These are phyloP conservation scores for Slavum lentiscoides DNA, from an alignment of 2,888 invertebrate species.

Conservation along the genomic window DNA sequence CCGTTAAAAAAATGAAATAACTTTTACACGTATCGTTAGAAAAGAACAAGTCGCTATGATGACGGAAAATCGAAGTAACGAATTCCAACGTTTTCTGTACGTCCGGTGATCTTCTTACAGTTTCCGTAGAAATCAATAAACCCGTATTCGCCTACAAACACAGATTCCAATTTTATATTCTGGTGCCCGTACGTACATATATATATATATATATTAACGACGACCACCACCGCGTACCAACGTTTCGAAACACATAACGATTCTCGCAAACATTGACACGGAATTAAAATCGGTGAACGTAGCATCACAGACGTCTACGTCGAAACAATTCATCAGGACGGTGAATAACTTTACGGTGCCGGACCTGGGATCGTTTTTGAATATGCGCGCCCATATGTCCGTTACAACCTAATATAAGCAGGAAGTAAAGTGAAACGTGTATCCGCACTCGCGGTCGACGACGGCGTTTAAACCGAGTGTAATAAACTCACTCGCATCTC, in stretches of 20 bases:
- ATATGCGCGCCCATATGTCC: constrained; percentile 1
- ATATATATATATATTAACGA: not conserved
- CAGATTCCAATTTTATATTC: not conserved
- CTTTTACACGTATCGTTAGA: not conserved
- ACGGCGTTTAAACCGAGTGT: not conserved
- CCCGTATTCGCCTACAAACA: constrained; percentile 4
- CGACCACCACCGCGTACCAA: not conserved
- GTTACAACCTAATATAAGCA: constrained; percentile 15
- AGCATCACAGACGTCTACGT: constrained; percentile 20
- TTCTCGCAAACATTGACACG: not conserved
- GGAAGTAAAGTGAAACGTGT: not conserved
- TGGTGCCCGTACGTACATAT: not conserved
- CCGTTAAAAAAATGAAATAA: constrained; percentile 28
- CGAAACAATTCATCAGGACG: constrained; percentile 28
- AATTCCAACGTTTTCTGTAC: constrained; percentile 23
- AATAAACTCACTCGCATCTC: constrained; percentile 20
- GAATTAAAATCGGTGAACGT: constrained; percentile 17
- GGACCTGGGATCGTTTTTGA: constrained; percentile 11
- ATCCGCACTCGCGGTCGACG: no score
- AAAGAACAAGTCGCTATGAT: constrained; percentile 22
- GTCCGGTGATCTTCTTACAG: constrained; percentile 5
- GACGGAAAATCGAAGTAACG: constrained; percentile 19
- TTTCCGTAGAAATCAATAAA: constrained; percentile 1
- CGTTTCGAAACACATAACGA: constrained; percentile 15
- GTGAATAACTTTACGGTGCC: constrained; percentile 37